Evolutionary conservation across 2,888 invertebrate species (phyloP).

Genomic region (Drosophila villosipedis): DNA sequence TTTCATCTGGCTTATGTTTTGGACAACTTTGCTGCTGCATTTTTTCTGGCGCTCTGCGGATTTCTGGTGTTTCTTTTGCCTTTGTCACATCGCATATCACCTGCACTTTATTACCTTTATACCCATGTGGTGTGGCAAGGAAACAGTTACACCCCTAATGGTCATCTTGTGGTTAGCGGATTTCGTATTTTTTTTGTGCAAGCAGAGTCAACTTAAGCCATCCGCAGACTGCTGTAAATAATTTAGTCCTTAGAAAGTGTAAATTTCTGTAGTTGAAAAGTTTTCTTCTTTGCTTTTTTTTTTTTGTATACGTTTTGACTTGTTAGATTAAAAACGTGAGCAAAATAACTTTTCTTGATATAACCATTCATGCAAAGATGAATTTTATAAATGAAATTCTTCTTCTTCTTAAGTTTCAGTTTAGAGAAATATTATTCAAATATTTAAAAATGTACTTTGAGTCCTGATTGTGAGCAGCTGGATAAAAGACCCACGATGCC

Average conservation of each 20-base stretch:
- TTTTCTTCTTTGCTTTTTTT: not conserved
- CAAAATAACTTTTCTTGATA: not conserved
- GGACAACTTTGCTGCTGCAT: slow-evolving; percentile 24
- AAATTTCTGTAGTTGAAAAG: not conserved
- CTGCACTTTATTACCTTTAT: slow-evolving; percentile 26
- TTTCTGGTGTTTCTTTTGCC: slow-evolving; percentile 13
- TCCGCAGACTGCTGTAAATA: not conserved
- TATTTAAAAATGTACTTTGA: not conserved
- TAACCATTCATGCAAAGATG: not conserved
- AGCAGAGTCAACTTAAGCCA: not conserved
- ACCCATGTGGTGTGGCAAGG: slow-evolving; percentile 3
- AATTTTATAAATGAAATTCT: not conserved
- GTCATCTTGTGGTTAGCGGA: not conserved
- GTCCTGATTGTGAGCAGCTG: not conserved
- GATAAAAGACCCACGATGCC: not conserved
- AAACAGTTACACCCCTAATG: slow-evolving; percentile 15
- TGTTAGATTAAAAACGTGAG: not conserved
- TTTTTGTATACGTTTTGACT: not conserved
- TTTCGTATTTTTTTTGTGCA: not conserved
- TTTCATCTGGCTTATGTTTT: slow-evolving; percentile 17
- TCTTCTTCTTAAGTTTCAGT: not conserved
- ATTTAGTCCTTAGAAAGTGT: not conserved
- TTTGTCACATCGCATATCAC: slow-evolving; percentile 22
- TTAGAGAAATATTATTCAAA: not conserved
- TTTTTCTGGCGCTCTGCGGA: slow-evolving; percentile 1